These are phyloP conservation scores for Dascillus cervinus DNA, from an alignment of 2,888 invertebrate species.

Conservation along the genomic window DNA sequence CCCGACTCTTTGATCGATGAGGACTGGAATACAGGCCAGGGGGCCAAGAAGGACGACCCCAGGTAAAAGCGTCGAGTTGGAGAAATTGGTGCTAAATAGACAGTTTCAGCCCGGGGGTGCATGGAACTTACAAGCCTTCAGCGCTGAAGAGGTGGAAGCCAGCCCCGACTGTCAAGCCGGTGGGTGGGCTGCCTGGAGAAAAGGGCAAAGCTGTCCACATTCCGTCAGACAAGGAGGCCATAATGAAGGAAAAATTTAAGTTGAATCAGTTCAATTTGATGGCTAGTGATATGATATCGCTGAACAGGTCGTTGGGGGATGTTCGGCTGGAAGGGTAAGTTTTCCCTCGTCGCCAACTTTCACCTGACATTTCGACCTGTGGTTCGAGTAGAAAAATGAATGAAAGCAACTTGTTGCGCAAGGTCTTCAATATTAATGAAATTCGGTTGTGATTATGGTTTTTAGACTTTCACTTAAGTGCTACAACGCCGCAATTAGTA, in stretches of 20 bases:
- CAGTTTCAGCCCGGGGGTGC: conserved; percentile 22
- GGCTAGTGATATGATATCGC: conserved; percentile 95
- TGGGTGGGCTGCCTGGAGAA: conserved; percentile 76
- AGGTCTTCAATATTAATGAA: no score
- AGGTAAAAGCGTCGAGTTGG: no score
- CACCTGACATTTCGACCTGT: no score
- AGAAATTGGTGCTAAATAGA: no score
- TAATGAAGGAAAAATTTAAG: conserved; percentile 93
- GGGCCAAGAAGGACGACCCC: conserved; percentile 21
- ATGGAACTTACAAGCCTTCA: conserved; percentile 36
- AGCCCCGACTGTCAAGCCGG: conserved; percentile 61
- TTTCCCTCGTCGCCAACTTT: conserved; percentile 7
- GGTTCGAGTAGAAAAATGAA: no score
- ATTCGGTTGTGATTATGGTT: no score
- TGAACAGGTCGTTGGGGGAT: conserved; percentile 92
- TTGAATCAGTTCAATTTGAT: conserved; percentile 97
- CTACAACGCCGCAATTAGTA: no score
- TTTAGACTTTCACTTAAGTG: no score
- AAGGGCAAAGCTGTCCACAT: conserved; percentile 89
- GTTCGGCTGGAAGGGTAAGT: conserved; percentile 86
- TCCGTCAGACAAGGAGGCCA: conserved; percentile 73
- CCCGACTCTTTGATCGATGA: conserved; percentile 9
- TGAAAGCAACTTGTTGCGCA: no score
- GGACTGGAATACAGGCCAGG: conserved; percentile 18
- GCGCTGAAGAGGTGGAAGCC: conserved; percentile 64